These are phyloP conservation scores for Achroia grisella DNA, from an alignment of 1,140 invertebrate genomes.

Conservation along the genomic window DNA sequence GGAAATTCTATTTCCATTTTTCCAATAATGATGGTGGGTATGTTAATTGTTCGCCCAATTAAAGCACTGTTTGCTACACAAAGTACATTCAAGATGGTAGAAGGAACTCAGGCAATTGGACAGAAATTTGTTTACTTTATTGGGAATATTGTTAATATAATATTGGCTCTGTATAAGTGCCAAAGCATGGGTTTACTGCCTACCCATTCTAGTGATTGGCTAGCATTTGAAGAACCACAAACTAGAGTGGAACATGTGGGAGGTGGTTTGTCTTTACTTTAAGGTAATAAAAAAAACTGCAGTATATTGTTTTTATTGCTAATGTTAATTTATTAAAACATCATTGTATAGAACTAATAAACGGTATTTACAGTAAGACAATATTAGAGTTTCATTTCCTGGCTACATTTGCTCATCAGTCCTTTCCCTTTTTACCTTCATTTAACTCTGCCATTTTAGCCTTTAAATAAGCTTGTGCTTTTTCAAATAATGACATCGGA, in stretches of 20 bases:
- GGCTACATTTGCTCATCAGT: conserved; percentile 10
- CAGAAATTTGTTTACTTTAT: conserved; percentile 97
- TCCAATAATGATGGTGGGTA: conserved; percentile 99
- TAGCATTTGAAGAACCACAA: conserved; percentile 97
- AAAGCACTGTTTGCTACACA: conserved; percentile 95
- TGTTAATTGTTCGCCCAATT: conserved; percentile 96
- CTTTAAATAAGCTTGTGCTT: conserved; percentile 80
- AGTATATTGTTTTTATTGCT: conserved; percentile 21
- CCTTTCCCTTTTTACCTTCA: conserved; percentile 65
- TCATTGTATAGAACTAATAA: conserved; percentile 35
- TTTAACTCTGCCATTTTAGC: conserved; percentile 69
- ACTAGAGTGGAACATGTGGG: conserved; percentile 90
- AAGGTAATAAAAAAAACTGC: conserved; percentile 25
- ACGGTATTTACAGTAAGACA: conserved; percentile 52
- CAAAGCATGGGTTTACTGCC: conserved; percentile 98
- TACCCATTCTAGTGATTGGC: conserved; percentile 98
- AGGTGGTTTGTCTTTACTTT: conserved; percentile 83
- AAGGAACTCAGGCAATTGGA: conserved; percentile 90
- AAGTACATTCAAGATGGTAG: conserved; percentile 95
- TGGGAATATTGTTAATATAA: conserved; percentile 95
- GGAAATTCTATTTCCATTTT: conserved; percentile 99
- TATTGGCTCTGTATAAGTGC: conserved; percentile 97
- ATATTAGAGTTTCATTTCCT: conserved; percentile 21
- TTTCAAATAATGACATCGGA: conserved; percentile 79
- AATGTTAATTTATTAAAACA: not conserved